A percentile compares a stretch with the other conserved stretches of the same genome.
phyloP scores from a whole-genome alignment of 2,797 vertebrate genomes.

The Thalassophryne amazonica region DNA sequence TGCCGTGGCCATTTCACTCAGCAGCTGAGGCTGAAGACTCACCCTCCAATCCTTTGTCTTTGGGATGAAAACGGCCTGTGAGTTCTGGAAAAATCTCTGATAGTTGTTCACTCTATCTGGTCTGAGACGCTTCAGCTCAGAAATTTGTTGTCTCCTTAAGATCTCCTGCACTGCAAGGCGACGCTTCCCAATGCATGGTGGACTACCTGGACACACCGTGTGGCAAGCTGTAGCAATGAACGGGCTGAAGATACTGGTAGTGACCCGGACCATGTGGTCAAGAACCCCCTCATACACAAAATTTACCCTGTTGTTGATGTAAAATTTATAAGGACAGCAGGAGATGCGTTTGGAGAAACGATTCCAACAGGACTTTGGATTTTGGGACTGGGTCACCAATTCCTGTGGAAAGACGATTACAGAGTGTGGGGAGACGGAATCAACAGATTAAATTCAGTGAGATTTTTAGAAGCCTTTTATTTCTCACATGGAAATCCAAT shows the following conservation, averaged over 20 bases:
- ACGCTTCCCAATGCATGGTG: conserved; percentile 86
- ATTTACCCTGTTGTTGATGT: conserved; percentile 66
- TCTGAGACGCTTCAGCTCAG: conserved; percentile 68
- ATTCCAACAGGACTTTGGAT: conserved; percentile 82
- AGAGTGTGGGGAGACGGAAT: not conserved
- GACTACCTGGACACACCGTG: conserved; percentile 86
- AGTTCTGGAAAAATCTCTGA: conserved; percentile 82
- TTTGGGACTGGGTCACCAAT: conserved; percentile 70
- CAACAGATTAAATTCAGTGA: not conserved
- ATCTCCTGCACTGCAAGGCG: conserved; percentile 89
- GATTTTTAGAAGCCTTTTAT: not conserved
- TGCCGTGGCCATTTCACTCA: conserved; percentile 48
- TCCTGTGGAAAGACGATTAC: conserved; percentile 59
- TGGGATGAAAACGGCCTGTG: conserved; percentile 68
- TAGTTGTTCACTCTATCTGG: conserved; percentile 73
- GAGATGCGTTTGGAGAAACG: conserved; percentile 68
- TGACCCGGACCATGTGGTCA: conserved; percentile 91
- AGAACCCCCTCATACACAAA: conserved; percentile 85
- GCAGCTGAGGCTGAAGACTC: conserved; percentile 76
- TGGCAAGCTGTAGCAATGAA: conserved; percentile 83
- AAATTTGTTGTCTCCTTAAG: conserved; percentile 72
- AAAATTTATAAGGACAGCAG: conserved; percentile 66
- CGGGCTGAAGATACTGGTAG: conserved; percentile 85
- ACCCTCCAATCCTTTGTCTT: conserved; percentile 74
- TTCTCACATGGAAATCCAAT: not conserved